These are phyloP conservation scores for Chironomus tentans DNA, from an alignment of 2,888 invertebrate species.

Conservation along the genomic window DNA sequence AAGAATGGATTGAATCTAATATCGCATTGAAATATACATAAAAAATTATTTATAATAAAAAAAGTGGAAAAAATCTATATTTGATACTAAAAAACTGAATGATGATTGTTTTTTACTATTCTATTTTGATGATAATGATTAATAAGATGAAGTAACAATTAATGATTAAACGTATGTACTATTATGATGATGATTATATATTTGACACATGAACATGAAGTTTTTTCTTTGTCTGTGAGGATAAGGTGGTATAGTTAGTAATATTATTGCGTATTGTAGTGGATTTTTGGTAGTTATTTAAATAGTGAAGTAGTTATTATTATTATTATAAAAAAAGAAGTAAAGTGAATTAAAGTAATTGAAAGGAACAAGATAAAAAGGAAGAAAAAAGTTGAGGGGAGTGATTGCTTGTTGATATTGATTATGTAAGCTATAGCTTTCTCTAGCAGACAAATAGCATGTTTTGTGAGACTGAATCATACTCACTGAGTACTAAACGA, in stretches of 20 bases:
- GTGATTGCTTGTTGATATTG: too few relatives aligned
- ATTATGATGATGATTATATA: not conserved
- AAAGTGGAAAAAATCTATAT: not conserved
- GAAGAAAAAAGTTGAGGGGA: not conserved
- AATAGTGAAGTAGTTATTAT: not conserved
- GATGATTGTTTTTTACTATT: slow-evolving; percentile 4
- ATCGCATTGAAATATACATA: not conserved
- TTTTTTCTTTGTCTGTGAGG: not conserved
- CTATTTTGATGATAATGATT: not conserved
- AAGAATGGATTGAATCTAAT: not conserved
- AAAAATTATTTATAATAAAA: not conserved
- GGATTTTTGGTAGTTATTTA: not conserved
- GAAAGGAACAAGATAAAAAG: too few relatives aligned
- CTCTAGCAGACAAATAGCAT: too few relatives aligned
- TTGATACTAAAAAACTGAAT: not conserved
- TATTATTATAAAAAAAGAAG: not conserved
- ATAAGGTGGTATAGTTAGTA: not conserved
- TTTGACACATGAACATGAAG: not conserved
- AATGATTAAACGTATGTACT: not conserved
- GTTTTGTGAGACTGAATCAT: too few relatives aligned
- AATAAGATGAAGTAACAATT: not conserved
- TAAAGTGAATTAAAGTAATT: too few relatives aligned
- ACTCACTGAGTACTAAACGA: too few relatives aligned
- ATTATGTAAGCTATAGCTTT: too few relatives aligned
- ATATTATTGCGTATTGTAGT: not conserved